Evolutionary conservation across 2,797 vertebrate genomes (phyloP), one percentile per base, ranked within the genome.

Genomic region (Rhinogobio ventralis): DNA sequence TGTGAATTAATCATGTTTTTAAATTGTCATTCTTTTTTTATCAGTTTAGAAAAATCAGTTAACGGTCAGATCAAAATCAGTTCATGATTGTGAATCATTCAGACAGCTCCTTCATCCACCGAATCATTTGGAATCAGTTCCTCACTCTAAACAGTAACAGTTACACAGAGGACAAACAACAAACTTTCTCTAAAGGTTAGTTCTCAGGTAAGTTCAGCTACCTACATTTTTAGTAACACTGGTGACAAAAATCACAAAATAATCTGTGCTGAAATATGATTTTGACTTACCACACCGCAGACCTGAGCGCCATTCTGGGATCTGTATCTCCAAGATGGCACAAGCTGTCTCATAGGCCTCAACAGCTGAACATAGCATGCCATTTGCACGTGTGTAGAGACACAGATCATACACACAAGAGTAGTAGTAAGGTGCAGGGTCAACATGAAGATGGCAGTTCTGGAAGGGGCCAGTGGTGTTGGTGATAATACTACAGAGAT

Each of bases 371-470:
- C 95, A 95, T 33, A 93, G 73, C 87, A 93, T 90, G 81, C 28
- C 87, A 77, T 93, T 93, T 57, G 88, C 91, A 33, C 79, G 83
- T 20, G 91, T 92, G 25, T 93, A 93, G 25, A 89, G 86, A 84
- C 94, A 95, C 36, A 96, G 91, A 66, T 94, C 91, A 2, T 94
- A 94, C 33, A 95, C 46, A 11, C 95, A 96, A 68, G 93, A 91
- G 9, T 2, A 71, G 60, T 88, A 89, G 82, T 93, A 96, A 13
- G 89, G 79, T 25, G 60, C 3, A 0, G 94, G 93, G 55, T 93
- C 79, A 78, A 92, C 89, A 7, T 90, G 84, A 53, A 88, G 66
- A 73, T 94, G 93, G 46, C 94, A 94, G 23, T 74, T 33, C 0
- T 90, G 82, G 64, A 95, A 95, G 14, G 94, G 93, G 0, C 95